Conservation (phyloP, 2,113 vertebrate species). For the Nesoenas mayeri region DNA sequence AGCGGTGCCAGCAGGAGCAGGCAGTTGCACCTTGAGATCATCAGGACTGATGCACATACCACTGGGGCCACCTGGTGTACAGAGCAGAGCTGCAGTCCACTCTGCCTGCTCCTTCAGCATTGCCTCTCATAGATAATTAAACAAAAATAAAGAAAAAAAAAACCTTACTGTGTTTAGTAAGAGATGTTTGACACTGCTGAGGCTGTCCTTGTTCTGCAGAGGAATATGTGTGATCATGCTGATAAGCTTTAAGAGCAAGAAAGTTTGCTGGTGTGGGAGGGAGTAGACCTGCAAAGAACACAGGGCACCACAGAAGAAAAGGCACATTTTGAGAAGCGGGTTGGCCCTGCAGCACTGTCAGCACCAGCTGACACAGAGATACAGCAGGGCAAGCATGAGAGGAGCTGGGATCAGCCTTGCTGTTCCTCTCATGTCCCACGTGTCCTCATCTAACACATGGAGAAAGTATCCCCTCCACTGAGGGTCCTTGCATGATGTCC, state of each 20-base stretch:
- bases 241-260: rapidly evolving
- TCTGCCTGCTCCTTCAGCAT: not conserved
- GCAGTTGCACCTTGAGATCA: not conserved
- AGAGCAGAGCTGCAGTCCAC: conserved; percentile 30
- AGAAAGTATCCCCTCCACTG: not conserved
- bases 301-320: not conserved
- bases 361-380: not conserved
- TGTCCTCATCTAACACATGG: rapidly evolving
- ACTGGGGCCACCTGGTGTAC: conserved; percentile 70
- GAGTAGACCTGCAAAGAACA: not conserved
- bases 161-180: not conserved
- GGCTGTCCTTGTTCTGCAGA: not conserved
- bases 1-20: not conserved
- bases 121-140: not conserved
- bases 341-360: not conserved
- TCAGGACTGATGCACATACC: not conserved
- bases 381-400: not conserved
- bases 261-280: not conserved
- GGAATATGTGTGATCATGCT: not conserved
- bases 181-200: not conserved
- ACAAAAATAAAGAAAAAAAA: not conserved
- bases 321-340: not conserved
- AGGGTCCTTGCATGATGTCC: not conserved
- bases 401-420: not conserved
- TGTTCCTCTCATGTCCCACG: not conserved